A percentile compares a stretch with the other conserved stretches of the same genome.
Evolutionary conservation across 92 coral and sea anemone genomes (phyloP).

Genomic region (Epizoanthus illoricatus): DNA sequence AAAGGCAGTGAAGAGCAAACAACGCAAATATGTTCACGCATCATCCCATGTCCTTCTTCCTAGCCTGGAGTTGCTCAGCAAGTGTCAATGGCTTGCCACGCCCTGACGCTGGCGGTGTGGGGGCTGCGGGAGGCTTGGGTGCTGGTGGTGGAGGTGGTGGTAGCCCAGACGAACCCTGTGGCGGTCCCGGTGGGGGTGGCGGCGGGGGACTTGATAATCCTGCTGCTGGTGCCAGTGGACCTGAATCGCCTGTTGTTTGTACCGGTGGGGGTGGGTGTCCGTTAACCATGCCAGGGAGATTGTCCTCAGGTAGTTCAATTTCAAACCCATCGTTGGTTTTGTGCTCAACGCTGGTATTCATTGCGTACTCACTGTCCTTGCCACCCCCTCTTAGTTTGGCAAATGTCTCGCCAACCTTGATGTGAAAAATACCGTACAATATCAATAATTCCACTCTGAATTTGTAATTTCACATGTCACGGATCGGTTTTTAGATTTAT

Average conservation of each 20-base stretch:
- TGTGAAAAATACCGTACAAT: too few species aligned
- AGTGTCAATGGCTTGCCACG: slow-evolving; percentile 21
- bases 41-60: not conserved
- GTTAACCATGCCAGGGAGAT: not conserved
- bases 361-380: too few species aligned
- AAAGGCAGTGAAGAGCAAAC: too few species aligned
- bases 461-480: too few species aligned
- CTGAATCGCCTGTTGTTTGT: not conserved
- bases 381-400: too few species aligned
- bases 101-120: too few species aligned
- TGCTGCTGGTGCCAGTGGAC: not conserved
- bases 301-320: not conserved
- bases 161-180: not conserved
- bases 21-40: too few species aligned
- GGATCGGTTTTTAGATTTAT: too few species aligned
- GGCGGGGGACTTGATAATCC: not conserved
- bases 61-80: slow-evolving; percentile 21
- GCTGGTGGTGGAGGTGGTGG: slow-evolving; percentile 15
- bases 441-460: too few species aligned
- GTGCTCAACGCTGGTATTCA: too few species aligned
- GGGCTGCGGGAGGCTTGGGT: too few species aligned
- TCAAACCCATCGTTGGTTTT: not conserved
- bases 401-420: too few species aligned
- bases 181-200: slow-evolving; percentile 3
- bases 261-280: not conserved